A percentile compares a stretch with the other conserved stretches of the same genome.
phyloP scores from a whole-genome alignment of 2,888 invertebrate species.

The Brachypalpus laphriformis region DNA sequence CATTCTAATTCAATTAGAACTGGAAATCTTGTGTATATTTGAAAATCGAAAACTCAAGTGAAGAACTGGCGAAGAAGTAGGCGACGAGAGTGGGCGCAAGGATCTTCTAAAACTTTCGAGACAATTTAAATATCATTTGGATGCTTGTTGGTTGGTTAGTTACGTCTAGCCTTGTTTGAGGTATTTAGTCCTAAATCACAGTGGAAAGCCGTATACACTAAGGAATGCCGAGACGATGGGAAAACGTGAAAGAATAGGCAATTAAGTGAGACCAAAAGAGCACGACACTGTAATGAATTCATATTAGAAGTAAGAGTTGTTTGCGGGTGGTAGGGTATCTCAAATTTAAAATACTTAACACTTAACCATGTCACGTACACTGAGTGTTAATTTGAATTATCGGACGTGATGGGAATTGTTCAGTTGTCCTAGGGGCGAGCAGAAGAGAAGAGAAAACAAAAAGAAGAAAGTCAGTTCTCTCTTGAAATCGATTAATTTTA shows the following conservation, averaged over 20 bases:
- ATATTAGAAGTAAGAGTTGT: constrained; percentile 59
- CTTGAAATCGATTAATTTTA: constrained; percentile 61
- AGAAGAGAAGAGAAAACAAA: background rate
- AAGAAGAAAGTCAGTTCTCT: constrained; percentile 8
- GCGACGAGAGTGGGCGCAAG: background rate
- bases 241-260: constrained; percentile 54
- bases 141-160: background rate
- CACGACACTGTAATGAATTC: constrained; percentile 69
- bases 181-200: constrained; percentile 39
- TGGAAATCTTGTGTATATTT: constrained; percentile 44
- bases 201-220: constrained; percentile 12
- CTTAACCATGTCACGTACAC: constrained; percentile 73
- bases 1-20: constrained; percentile 59
- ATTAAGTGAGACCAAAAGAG: constrained; percentile 51
- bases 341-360: constrained; percentile 69
- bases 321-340: constrained; percentile 27
- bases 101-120: constrained; percentile 39
- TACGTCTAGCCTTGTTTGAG: background rate
- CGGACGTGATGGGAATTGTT: constrained; percentile 78
- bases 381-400: constrained; percentile 81
- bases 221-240: constrained; percentile 7
- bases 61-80: constrained; percentile 17
- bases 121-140: constrained; percentile 59
- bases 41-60: constrained; percentile 33
- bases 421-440: constrained; percentile 17